Percentiles rank a stretch among this genome's conserved stretches.
Evolutionary conservation across 2,797 vertebrate genomes (phyloP).

Genomic region (Rallus crepitans): DNA sequence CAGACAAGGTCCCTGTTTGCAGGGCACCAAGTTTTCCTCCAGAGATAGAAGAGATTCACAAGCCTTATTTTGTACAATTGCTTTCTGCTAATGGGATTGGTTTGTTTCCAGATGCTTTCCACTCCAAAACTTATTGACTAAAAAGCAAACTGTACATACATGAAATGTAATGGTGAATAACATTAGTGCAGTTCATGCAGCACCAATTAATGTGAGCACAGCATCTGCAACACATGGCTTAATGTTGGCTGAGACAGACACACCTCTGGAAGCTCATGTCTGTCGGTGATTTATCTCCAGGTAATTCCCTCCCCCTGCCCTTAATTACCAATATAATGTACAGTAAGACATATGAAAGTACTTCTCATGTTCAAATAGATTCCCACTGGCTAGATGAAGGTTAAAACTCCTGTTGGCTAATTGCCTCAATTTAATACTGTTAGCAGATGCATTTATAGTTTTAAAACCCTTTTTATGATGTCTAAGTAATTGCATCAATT

Average conservation of each 20-base stretch:
- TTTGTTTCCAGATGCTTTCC: neutral
- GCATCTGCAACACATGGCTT: rapidly evolving
- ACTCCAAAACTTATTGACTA: neutral
- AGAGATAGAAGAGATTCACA: neutral
- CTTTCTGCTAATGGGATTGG: neutral
- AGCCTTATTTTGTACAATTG: neutral
- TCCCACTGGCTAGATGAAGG: constrained; percentile 12
- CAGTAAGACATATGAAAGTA: neutral
- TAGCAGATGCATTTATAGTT: constrained; percentile 53
- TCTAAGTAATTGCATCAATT: constrained; percentile 68
- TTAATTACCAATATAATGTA: constrained; percentile 17
- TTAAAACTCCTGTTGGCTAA: constrained; percentile 57
- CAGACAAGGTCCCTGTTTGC: rapidly evolving
- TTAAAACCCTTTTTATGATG: constrained; percentile 50
- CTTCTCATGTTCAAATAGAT: constrained; percentile 19
- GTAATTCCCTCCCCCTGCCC: neutral
- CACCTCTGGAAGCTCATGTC: neutral
- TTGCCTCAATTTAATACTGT: constrained; percentile 52
- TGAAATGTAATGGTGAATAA: neutral
- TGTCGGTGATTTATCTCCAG: neutral
- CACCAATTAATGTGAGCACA: neutral
- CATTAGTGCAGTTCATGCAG: neutral
- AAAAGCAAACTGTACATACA: neutral
- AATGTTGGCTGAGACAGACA: neutral
- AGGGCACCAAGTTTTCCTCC: neutral